phyloP scores from a whole-genome alignment of 1,140 invertebrate genomes.

The Tenebrio molitor region DNA sequence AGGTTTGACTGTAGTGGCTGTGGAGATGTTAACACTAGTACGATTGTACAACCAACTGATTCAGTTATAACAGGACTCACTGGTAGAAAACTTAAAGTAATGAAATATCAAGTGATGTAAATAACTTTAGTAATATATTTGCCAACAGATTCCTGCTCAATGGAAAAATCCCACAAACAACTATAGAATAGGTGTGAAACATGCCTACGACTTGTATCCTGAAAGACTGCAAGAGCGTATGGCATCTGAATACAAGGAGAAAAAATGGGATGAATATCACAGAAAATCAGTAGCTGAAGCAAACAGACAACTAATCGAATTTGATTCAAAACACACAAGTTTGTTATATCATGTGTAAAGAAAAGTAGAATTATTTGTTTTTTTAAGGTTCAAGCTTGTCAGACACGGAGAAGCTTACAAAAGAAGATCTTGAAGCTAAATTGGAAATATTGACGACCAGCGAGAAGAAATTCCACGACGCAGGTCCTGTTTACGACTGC shows the following conservation, averaged over 20 bases:
- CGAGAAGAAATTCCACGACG: slow-evolving; percentile 92
- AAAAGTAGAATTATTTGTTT: neutral
- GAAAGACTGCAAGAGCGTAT: slow-evolving; percentile 86
- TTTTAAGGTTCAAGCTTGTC: slow-evolving; percentile 46
- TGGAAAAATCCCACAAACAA: slow-evolving; percentile 89
- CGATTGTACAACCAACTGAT: slow-evolving; percentile 82
- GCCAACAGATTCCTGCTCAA: slow-evolving; percentile 79
- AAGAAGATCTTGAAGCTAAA: slow-evolving; percentile 91
- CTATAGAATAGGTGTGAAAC: slow-evolving; percentile 90
- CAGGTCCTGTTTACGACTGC: slow-evolving; percentile 93
- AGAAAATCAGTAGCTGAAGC: slow-evolving; percentile 85
- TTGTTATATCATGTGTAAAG: slow-evolving; percentile 19
- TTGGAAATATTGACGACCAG: slow-evolving; percentile 85
- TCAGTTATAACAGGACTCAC: slow-evolving; percentile 87
- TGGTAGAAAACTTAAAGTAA: slow-evolving; percentile 89
- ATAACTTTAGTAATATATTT: too few species aligned
- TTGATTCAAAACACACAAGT: slow-evolving; percentile 74
- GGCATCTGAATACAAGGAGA: slow-evolving; percentile 85
- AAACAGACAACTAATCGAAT: slow-evolving; percentile 79
- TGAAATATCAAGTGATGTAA: too few species aligned
- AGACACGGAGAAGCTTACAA: slow-evolving; percentile 84
- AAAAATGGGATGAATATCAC: slow-evolving; percentile 87
- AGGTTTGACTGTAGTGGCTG: slow-evolving; percentile 95
- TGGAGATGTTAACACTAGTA: slow-evolving; percentile 93
- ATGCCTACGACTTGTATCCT: slow-evolving; percentile 90